Evolutionary conservation across 2,113 vertebrate genomes (phyloP).

Genomic region (Phylloscopus whistleri): DNA sequence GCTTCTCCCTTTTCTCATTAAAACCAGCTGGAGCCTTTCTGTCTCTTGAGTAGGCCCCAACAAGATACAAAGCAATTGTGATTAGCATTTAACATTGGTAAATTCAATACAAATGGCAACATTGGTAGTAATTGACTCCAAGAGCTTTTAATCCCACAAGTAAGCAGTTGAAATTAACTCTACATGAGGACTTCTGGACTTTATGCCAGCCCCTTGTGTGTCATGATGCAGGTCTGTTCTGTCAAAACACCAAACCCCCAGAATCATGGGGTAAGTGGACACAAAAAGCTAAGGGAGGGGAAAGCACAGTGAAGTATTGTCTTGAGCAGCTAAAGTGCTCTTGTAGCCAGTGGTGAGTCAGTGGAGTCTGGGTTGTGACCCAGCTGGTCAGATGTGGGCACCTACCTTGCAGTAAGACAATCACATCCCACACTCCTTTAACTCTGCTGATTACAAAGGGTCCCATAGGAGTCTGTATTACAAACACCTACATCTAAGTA

Average conservation of each 20-base stretch:
- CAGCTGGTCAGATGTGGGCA: neutral
- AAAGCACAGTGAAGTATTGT: neutral
- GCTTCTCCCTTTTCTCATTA: neutral
- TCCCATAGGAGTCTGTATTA: too few species aligned
- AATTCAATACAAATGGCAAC: neutral
- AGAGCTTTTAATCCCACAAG: neutral
- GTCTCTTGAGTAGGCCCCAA: neutral
- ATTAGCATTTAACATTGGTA: neutral
- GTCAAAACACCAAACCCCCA: neutral
- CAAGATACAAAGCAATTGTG: neutral
- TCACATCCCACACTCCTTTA: neutral
- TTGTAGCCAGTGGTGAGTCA: neutral
- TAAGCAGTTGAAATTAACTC: neutral
- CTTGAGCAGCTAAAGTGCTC: neutral
- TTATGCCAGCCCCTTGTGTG: fast-evolving
- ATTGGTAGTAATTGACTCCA: neutral
- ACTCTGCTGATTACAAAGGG: neutral
- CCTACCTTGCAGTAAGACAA: neutral
- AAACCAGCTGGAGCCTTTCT: neutral
- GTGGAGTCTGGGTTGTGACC: neutral
- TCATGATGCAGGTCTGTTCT: neutral
- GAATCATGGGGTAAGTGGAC: neutral
- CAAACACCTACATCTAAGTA: neutral
- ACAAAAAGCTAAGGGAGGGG: neutral
- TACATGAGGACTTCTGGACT: neutral